phyloP scores from a whole-genome alignment of 2,888 invertebrate genomes.

The Drosophila neonasuta region DNA sequence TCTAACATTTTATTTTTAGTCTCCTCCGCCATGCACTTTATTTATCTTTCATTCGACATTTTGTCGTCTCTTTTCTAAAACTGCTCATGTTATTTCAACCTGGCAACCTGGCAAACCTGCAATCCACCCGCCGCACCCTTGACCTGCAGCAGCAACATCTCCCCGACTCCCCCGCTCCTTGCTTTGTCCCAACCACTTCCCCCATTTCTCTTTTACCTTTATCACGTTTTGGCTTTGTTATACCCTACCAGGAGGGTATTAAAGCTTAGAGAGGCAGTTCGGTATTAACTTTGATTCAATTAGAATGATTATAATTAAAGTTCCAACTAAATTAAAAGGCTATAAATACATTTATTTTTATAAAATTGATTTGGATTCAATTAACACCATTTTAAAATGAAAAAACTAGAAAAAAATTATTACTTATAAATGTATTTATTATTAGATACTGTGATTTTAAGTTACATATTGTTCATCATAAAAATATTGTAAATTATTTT shows the following conservation, averaged over 20 bases:
- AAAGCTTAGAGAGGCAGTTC: neutral
- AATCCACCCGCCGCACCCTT: constrained; percentile 21
- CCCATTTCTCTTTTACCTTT: constrained; percentile 34
- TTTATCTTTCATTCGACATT: constrained; percentile 79
- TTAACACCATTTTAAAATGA: no score
- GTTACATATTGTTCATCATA: neutral
- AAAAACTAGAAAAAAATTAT: no score
- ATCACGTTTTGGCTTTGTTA: constrained; percentile 58
- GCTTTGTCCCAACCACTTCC: constrained; percentile 1
- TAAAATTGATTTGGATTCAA: no score
- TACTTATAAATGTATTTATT: no score
- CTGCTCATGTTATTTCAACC: constrained; percentile 72
- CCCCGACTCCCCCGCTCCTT: neutral
- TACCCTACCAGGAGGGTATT: constrained; percentile 12
- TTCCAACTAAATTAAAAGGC: neutral
- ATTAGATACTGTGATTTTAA: neutral
- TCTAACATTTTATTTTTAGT: constrained; percentile 58
- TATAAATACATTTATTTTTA: no score
- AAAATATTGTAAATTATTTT: no score
- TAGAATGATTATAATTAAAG: neutral
- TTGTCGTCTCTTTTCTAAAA: constrained; percentile 75
- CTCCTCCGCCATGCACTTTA: constrained; percentile 56
- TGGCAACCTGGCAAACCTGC: constrained; percentile 54
- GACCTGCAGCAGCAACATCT: constrained; percentile 13
- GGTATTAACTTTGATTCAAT: neutral